Percentiles rank a stretch among this genome's conserved stretches.
These are phyloP conservation scores for Macaca mulatta DNA, from an alignment of 2,113 vertebrate genomes.

Conservation along the genomic window DNA sequence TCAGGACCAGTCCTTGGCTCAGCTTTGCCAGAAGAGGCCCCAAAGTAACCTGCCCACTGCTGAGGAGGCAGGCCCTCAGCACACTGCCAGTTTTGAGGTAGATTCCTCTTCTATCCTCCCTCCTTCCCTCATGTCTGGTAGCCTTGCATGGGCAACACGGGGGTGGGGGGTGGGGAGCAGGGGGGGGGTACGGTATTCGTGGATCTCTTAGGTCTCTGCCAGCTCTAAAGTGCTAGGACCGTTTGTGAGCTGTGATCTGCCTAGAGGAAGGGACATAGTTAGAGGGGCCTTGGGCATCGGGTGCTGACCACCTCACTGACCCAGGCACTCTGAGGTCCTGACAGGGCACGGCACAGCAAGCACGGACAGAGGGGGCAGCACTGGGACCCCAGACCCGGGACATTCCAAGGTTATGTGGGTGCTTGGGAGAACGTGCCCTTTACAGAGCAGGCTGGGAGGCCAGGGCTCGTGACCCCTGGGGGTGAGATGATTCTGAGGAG, in stretches of 20 bases:
- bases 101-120: background rate
- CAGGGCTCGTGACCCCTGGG: background rate
- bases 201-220: background rate
- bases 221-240: background rate
- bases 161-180: accelerated
- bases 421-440: background rate
- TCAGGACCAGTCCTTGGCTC: background rate
- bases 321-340: background rate
- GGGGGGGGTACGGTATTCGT: background rate
- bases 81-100: background rate
- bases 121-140: background rate
- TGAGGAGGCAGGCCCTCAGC: background rate
- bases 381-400: background rate
- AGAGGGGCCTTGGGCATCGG: background rate
- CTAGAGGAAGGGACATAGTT: background rate
- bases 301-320: background rate
- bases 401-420: background rate
- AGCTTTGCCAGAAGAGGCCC: background rate
- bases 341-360: accelerated
- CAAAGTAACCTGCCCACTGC: background rate
- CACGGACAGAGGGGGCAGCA: background rate
- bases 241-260: background rate
- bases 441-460: background rate
- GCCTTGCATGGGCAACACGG: too few species aligned
- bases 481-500: background rate